Evolutionary conservation across 2,888 invertebrate genomes (phyloP).

Genomic region (Trisateles emortualis): DNA sequence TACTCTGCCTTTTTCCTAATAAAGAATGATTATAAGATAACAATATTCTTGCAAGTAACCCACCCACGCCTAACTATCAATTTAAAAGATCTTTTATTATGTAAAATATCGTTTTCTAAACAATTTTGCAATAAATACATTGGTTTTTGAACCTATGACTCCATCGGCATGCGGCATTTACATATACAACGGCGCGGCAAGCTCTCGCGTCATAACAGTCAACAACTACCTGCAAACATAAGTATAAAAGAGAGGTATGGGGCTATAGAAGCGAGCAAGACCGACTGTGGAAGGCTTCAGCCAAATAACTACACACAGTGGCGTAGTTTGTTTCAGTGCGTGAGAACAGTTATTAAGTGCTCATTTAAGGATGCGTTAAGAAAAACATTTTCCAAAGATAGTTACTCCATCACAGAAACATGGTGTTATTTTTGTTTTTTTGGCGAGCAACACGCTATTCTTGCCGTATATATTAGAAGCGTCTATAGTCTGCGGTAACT

Average conservation of each 20-base stretch:
- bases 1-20: constrained; percentile 2
- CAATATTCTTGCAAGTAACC: background rate
- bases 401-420: no score
- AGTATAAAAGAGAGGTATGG: background rate
- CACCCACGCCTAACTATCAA: constrained; percentile 31
- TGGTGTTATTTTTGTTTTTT: no score
- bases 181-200: constrained; percentile 61
- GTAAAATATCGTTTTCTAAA: constrained; percentile 72
- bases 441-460: no score
- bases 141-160: constrained; percentile 79
- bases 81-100: constrained; percentile 64
- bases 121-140: constrained; percentile 77
- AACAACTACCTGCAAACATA: constrained; percentile 16
- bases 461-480: no score
- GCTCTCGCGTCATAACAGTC: constrained; percentile 49
- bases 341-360: no score
- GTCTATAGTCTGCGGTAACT: no score
- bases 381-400: no score
- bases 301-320: no score
- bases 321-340: no score
- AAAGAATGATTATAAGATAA: background rate
- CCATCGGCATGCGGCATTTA: constrained; percentile 83
- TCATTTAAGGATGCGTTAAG: no score
- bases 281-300: no score
- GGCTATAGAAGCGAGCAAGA: no score